A percentile compares a stretch with the other conserved stretches of the same genome.
These are phyloP conservation scores for Acanthosepion esculentum DNA, from an alignment of 2,888 invertebrate species.

Conservation along the genomic window DNA sequence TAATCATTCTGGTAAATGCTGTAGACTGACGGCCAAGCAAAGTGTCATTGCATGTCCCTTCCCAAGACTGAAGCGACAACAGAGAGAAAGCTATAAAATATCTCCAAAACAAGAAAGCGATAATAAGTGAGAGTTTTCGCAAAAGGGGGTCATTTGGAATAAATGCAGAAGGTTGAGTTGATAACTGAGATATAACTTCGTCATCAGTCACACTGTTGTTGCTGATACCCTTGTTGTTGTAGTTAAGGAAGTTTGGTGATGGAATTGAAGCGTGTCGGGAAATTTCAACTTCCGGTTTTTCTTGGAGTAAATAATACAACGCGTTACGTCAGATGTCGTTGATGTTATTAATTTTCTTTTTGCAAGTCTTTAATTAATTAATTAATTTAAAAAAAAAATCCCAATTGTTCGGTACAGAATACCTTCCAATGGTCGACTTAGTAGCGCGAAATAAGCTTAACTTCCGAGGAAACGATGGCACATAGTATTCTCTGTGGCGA, in stretches of 20 bases:
- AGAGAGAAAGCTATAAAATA: constrained; percentile 88
- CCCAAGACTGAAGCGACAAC: constrained; percentile 56
- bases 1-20: constrained; percentile 81
- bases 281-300: neutral
- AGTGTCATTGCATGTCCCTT: constrained; percentile 79
- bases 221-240: neutral
- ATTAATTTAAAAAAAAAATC: no score
- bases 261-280: neutral
- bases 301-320: neutral
- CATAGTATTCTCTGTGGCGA: no score
- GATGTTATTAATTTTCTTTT: neutral
- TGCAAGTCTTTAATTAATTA: neutral
- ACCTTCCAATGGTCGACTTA: neutral
- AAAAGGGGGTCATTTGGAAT: neutral
- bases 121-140: neutral
- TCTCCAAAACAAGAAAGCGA: constrained; percentile 53
- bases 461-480: no score
- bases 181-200: neutral
- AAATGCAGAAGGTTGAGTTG: neutral
- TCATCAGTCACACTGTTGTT: neutral
- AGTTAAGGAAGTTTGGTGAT: neutral
- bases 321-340: neutral
- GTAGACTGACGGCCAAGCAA: constrained; percentile 83
- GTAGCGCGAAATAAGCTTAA: neutral
- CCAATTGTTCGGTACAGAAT: neutral